Evolutionary conservation across 2,113 vertebrate species (phyloP).

Genomic region (Gallinago jamesoni): DNA sequence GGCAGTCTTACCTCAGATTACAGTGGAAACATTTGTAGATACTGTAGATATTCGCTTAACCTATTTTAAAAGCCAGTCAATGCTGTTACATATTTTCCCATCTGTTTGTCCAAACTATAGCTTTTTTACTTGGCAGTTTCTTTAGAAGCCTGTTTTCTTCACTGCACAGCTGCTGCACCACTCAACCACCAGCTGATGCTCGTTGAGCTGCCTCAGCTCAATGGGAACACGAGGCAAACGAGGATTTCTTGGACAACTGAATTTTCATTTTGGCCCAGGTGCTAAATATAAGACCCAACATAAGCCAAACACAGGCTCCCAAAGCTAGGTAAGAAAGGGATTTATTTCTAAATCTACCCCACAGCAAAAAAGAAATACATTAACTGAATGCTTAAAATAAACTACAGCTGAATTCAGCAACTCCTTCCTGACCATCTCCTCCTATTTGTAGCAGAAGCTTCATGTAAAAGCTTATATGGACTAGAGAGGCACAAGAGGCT

Average conservation of each 20-base stretch:
- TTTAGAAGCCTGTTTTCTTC: neutral
- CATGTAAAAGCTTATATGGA: neutral
- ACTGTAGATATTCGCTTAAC: neutral
- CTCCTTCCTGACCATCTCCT: neutral
- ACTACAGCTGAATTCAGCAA: neutral
- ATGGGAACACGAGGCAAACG: neutral
- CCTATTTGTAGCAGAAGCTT: neutral
- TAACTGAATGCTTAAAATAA: neutral
- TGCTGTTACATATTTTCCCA: neutral
- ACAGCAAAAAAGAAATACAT: neutral
- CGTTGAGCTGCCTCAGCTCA: neutral
- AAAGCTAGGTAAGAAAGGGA: neutral
- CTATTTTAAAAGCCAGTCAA: neutral
- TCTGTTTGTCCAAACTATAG: neutral
- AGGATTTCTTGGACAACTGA: neutral
- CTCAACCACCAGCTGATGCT: neutral
- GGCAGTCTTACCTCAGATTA: neutral
- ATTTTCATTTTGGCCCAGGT: neutral
- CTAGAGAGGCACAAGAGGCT: neutral
- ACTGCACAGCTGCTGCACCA: neutral
- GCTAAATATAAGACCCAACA: neutral
- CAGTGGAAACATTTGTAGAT: neutral
- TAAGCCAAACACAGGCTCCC: neutral
- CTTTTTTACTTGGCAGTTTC: constrained; percentile 3
- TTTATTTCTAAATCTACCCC: neutral